phyloP scores from a whole-genome alignment of 1,140 invertebrate genomes.

The Mamestra configurata region DNA sequence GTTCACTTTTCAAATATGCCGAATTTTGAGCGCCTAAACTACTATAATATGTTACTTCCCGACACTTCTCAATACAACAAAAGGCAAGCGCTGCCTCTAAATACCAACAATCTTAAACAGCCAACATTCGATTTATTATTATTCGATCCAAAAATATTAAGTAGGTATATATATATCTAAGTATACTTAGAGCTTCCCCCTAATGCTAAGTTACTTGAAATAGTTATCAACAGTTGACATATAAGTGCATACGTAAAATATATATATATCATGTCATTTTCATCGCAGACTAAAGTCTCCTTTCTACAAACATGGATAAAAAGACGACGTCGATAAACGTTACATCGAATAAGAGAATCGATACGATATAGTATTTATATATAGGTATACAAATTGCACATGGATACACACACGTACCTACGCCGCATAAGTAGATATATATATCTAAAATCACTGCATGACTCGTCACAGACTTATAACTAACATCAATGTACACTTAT shows the following conservation, averaged over 20 bases:
- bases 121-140: no score
- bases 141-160: slow-evolving; percentile 26
- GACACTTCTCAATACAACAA: background rate
- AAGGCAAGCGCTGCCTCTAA: background rate
- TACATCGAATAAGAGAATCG: background rate
- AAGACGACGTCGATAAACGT: background rate
- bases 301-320: background rate
- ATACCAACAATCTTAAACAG: slow-evolving; percentile 8
- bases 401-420: background rate
- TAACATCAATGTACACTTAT: slow-evolving; percentile 15
- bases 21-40: background rate
- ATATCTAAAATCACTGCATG: background rate
- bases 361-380: background rate
- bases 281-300: background rate
- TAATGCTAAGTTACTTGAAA: background rate
- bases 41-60: background rate
- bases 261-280: slow-evolving; percentile 24
- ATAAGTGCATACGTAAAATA: slow-evolving; percentile 27
- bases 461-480: background rate
- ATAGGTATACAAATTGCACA: no score
- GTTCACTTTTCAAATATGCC: slow-evolving; percentile 3
- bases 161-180: background rate
- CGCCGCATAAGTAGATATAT: background rate
- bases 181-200: background rate
- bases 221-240: background rate